Evolutionary conservation across 2,888 invertebrate species (phyloP), one percentile per base, ranked within the genome.

Genomic region (Scotopteryx bipunctaria): DNA sequence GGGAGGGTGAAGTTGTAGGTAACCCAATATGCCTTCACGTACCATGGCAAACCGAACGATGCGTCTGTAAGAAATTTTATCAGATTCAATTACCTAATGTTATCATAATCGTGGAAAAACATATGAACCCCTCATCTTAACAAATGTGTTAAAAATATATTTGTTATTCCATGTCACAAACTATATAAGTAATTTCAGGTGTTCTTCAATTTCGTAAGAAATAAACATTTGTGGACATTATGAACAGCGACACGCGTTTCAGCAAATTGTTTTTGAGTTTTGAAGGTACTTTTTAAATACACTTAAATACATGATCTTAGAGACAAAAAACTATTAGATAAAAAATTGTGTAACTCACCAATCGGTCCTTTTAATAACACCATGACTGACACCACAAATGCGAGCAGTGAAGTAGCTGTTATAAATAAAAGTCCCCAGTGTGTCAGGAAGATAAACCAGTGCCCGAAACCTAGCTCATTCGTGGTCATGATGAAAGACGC

Each of bases 351-450:
- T 17, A 9, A 75, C 85, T 82, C 66, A 89, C 88, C 86, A 25
- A 76, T 68, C 9, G 76, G 67, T 63, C 80, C 83, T 25, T 54
- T 58, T 0, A 67, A 35, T 53, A 66, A 76, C 1, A 72, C 80
- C 48, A 42, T 53, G 2, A 69, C 40, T 5, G 87, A 87, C 4
- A 86, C 68, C 2, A 59, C 59, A 14, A 77, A 71, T 2, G 75
- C 84, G 14, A 81, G 66, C 23, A 72, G 78, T 9, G 83, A 65
- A 3, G 82, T 69, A 0, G 76, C 46, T 3, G 81, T 72, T 27
- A 81, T 85, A 1, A 83, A 59, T 0, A 82, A 0, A 0, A 88
- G 47, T 0, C 88, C 88, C 88, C 88, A 89, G 51, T 86, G 85
- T 6, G 88, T 89, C 61, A 89, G 61, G 42, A 73, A 88, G 54